Percentiles rank a stretch among this genome's conserved stretches.
phyloP scores from a whole-genome alignment of 2,797 vertebrate species.

The Octomys mimax region DNA sequence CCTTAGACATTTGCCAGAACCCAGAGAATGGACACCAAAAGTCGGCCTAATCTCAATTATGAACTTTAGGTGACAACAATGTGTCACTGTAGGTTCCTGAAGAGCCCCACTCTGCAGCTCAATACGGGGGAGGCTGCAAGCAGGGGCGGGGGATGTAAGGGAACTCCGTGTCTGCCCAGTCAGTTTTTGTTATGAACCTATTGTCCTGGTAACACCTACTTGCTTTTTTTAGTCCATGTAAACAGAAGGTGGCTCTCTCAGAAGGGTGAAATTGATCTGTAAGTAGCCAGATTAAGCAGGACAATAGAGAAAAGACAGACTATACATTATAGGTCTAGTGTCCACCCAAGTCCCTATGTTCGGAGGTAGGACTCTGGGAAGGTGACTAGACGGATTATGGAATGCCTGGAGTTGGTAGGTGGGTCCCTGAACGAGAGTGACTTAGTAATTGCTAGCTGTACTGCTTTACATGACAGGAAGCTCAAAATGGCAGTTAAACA shows the following conservation, averaged over 20 bases:
- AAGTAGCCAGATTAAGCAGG: background rate
- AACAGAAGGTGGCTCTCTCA: background rate
- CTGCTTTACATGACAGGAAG: conserved; percentile 51
- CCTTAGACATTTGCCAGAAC: background rate
- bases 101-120: background rate
- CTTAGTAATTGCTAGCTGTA: background rate
- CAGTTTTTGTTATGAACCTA: background rate
- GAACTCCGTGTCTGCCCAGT: background rate
- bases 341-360: background rate
- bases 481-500: conserved; percentile 62
- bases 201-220: background rate
- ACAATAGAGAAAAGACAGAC: background rate
- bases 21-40: background rate
- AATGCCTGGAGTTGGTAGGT: background rate
- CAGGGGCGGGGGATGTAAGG: background rate
- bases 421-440: background rate
- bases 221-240: background rate
- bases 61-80: background rate
- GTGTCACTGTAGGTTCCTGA: background rate
- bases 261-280: background rate
- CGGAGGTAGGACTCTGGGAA: background rate
- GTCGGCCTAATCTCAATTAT: background rate
- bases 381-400: background rate
- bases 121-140: background rate
- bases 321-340: background rate